A percentile compares a stretch with the other conserved stretches of the same genome.
phyloP scores from a whole-genome alignment of 1,140 invertebrate genomes.

The Asbolus verrucosus region DNA sequence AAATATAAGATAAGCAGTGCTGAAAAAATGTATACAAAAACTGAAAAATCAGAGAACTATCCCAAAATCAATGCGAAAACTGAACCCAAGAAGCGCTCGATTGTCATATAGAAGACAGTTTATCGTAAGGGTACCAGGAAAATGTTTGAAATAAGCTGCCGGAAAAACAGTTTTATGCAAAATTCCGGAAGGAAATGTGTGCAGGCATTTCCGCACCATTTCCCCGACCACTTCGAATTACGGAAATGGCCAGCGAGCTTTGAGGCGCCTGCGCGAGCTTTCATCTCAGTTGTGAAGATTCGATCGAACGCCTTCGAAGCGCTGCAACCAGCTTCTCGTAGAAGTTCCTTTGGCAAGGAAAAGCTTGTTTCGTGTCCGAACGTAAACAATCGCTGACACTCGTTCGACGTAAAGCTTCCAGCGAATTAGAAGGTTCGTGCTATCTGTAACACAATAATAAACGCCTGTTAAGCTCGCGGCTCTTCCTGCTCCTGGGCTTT shows the following conservation, averaged over 20 bases:
- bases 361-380: slow-evolving; percentile 35
- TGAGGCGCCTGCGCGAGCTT: slow-evolving; percentile 23
- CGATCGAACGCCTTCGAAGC: slow-evolving; percentile 36
- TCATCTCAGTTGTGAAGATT: slow-evolving; percentile 30
- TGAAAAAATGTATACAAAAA: too few species aligned
- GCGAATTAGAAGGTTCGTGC: slow-evolving; percentile 37
- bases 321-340: slow-evolving; percentile 50
- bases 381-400: slow-evolving; percentile 40
- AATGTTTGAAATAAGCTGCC: too few species aligned
- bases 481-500: slow-evolving; percentile 40
- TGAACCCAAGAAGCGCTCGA: not conserved
- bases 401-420: slow-evolving; percentile 31
- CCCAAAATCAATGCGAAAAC: not conserved
- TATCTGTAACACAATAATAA: slow-evolving; percentile 42
- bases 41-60: not conserved
- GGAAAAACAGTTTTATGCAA: too few species aligned
- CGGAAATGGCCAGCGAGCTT: slow-evolving; percentile 7
- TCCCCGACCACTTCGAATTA: not conserved
- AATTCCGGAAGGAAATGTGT: not conserved
- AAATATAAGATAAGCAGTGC: too few species aligned
- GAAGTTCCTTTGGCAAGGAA: slow-evolving; percentile 21
- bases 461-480: slow-evolving; percentile 37
- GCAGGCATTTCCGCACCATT: slow-evolving; percentile 6
- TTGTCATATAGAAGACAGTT: too few species aligned
- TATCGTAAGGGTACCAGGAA: too few species aligned